phyloP scores from a whole-genome alignment of 2,888 invertebrate species.

The Colostygia pectinataria region DNA sequence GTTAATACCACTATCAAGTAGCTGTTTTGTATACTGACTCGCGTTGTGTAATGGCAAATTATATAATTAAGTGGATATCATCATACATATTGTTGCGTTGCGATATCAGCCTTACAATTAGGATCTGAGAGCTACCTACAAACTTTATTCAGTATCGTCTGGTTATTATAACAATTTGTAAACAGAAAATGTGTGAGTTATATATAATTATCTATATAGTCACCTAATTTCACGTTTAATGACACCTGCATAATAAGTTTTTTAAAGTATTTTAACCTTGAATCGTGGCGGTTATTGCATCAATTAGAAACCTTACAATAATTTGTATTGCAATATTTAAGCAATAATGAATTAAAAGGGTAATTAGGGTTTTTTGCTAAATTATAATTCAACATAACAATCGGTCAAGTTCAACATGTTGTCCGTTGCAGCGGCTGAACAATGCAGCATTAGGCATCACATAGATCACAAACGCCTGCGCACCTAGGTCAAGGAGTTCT shows the following conservation, averaged over 20 bases:
- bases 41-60: slow-evolving; percentile 39
- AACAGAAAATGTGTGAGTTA: not conserved
- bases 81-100: slow-evolving; percentile 22
- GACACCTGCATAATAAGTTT: slow-evolving; percentile 4
- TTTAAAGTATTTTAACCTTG: not conserved
- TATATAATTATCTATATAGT: not conserved
- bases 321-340: not conserved
- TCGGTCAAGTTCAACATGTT: slow-evolving; percentile 73
- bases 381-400: slow-evolving; percentile 32
- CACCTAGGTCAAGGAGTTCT: slow-evolving; percentile 39
- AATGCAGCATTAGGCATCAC: slow-evolving; percentile 67
- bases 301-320: slow-evolving; percentile 11
- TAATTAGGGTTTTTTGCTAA: not conserved
- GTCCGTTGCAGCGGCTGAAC: slow-evolving; percentile 48
- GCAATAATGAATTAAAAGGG: not conserved
- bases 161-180: not conserved
- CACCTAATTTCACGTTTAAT: slow-evolving; percentile 1
- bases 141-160: slow-evolving; percentile 13
- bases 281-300: slow-evolving; percentile 1
- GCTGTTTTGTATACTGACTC: slow-evolving; percentile 28
- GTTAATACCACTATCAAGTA: slow-evolving; percentile 39
- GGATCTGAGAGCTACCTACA: no score
- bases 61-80: slow-evolving; percentile 21
- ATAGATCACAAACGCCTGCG: slow-evolving; percentile 61
- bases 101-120: slow-evolving; percentile 23